A percentile compares a stretch with the other conserved stretches of the same genome.
These are phyloP conservation scores for Mesoligia furuncula DNA, from an alignment of 2,888 invertebrate species.

Conservation along the genomic window DNA sequence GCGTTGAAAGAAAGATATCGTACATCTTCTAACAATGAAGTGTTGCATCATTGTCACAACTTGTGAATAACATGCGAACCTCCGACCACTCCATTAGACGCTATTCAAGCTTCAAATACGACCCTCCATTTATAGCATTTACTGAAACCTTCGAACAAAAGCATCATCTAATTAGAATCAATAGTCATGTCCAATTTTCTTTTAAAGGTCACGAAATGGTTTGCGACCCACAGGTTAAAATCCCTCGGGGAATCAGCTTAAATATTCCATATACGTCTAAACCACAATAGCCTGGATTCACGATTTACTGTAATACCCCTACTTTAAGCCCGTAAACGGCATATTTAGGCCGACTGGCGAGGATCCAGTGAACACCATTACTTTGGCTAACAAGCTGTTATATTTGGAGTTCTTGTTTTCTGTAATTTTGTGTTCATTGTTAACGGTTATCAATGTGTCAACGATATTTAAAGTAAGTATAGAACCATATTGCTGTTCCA, in stretches of 20 bases:
- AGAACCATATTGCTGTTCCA: conserved; percentile 19
- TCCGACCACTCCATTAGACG: conserved; percentile 45
- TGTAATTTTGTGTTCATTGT: conserved; percentile 58
- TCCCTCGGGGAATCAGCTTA: conserved; percentile 72
- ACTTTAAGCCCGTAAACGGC: conserved; percentile 76
- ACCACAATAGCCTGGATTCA: conserved; percentile 81
- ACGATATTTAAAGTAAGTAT: conserved; percentile 33
- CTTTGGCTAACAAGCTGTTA: conserved; percentile 64
- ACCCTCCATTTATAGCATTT: conserved; percentile 51
- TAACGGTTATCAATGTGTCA: conserved; percentile 48
- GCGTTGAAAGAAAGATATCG: conserved; percentile 31
- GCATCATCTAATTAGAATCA: conserved; percentile 75
- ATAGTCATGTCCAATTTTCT: conserved; percentile 78
- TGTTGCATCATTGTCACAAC: conserved; percentile 53
- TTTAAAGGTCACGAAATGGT: conserved; percentile 74
- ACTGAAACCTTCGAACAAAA: conserved; percentile 63
- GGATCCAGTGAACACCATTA: conserved; percentile 59
- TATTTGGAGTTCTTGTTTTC: conserved; percentile 52
- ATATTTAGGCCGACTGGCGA: conserved; percentile 64
- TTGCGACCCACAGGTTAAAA: conserved; percentile 75
- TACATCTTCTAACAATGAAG: conserved; percentile 44
- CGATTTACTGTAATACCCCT: conserved; percentile 80
- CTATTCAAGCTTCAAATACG: conserved; percentile 40
- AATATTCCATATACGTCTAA: conserved; percentile 81
- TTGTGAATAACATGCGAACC: conserved; percentile 50